These are phyloP conservation scores for Pseudois nayaur DNA, from an alignment of 2,113 vertebrate species.

Conservation along the genomic window DNA sequence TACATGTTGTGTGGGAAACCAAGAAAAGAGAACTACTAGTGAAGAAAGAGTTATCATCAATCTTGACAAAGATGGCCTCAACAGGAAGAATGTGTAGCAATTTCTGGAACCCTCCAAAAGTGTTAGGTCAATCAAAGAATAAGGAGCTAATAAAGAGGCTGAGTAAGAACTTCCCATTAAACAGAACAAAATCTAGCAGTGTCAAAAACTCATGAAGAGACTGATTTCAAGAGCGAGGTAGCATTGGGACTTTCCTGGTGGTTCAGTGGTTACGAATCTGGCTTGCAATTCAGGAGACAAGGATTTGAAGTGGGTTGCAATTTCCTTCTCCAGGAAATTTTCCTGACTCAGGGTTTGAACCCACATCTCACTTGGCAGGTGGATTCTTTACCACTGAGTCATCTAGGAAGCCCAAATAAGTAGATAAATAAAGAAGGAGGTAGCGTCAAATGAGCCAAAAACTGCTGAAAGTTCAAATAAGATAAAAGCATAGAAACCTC, in stretches of 20 bases:
- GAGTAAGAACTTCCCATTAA: neutral
- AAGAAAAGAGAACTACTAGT: neutral
- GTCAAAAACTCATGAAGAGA: neutral
- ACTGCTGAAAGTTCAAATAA: neutral
- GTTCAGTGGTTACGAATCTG: neutral
- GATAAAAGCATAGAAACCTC: neutral
- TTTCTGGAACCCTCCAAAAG: neutral
- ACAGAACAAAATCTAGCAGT: neutral
- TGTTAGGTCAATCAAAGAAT: too few species aligned
- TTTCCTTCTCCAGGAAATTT: neutral
- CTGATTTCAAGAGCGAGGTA: neutral
- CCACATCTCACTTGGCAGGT: neutral
- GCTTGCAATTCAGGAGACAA: neutral
- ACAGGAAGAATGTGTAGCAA: fast-evolving
- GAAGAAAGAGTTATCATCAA: too few species aligned
- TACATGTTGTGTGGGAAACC: fast-evolving
- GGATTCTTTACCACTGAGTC: neutral
- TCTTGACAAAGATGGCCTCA: neutral
- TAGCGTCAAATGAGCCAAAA: fast-evolving
- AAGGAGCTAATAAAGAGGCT: neutral
- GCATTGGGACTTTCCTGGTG: neutral
- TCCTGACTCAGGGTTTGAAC: neutral
- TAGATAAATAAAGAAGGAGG: neutral
- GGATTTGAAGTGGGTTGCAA: neutral
- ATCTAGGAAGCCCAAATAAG: neutral